phyloP scores from a whole-genome alignment of 2,888 invertebrate species.

The Ectemnius continuus region DNA sequence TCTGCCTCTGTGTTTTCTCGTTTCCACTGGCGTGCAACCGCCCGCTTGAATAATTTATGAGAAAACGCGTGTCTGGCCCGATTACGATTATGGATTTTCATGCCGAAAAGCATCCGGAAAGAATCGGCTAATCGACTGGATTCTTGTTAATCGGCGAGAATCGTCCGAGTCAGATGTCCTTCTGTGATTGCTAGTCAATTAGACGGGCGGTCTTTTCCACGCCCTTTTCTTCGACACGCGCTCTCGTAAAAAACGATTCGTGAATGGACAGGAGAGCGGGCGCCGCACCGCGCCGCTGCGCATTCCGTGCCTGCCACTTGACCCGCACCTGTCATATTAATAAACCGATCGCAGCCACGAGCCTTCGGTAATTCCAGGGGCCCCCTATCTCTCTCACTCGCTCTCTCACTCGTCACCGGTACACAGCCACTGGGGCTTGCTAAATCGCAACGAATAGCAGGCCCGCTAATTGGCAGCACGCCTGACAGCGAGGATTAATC shows the following conservation, averaged over 20 bases:
- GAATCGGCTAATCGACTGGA: not conserved
- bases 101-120: not conserved
- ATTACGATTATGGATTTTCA: constrained; percentile 30
- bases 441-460: constrained; percentile 14
- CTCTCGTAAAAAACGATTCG: not conserved
- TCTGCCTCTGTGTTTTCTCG: too few relatives aligned
- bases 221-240: constrained; percentile 1
- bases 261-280: not conserved
- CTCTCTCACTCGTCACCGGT: not conserved
- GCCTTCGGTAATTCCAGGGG: constrained; percentile 3
- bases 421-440: not conserved
- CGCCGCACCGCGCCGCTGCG: not conserved
- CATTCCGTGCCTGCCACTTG: constrained; percentile 5
- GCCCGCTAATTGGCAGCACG: constrained; percentile 18
- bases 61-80: constrained; percentile 18
- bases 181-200: not conserved
- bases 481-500: constrained; percentile 25
- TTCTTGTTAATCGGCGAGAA: too few relatives aligned
- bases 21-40: constrained; percentile 8
- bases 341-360: constrained; percentile 2
- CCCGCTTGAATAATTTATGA: constrained; percentile 44
- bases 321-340: constrained; percentile 10
- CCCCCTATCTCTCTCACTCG: not conserved
- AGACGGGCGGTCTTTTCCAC: not conserved
- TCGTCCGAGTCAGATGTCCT: too few relatives aligned